phyloP scores from a whole-genome alignment of 2,113 vertebrate species.

The Platichthys flesus region DNA sequence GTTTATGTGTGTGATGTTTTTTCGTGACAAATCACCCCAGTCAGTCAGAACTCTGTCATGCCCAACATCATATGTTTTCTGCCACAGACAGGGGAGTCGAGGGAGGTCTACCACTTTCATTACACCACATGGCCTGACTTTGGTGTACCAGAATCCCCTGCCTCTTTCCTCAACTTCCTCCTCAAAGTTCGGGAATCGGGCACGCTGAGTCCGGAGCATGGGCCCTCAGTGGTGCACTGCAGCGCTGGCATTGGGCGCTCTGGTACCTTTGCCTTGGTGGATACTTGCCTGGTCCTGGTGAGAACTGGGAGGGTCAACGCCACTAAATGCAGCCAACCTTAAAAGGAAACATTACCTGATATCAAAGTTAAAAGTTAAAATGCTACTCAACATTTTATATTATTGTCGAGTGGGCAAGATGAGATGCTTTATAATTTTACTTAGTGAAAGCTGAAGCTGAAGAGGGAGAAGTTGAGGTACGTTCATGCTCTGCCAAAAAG shows the following conservation, averaged over 20 bases:
- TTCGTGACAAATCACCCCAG: not conserved
- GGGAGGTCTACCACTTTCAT: constrained; percentile 97
- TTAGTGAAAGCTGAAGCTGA: not conserved
- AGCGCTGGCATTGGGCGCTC: constrained; percentile 98
- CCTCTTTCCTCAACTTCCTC: constrained; percentile 96
- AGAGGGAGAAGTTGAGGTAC: too few relatives aligned
- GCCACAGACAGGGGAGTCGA: constrained; percentile 88
- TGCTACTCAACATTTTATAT: not conserved
- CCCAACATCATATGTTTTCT: constrained; percentile 27
- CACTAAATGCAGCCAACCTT: not conserved
- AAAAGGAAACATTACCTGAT: not conserved
- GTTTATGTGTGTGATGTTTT: constrained; percentile 4
- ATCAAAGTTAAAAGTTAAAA: not conserved
- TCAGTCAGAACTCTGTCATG: not conserved
- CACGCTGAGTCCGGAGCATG: constrained; percentile 86
- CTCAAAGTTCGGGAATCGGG: constrained; percentile 95
- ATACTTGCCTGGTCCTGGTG: constrained; percentile 95
- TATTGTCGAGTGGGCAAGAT: not conserved
- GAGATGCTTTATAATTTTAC: constrained; percentile 4
- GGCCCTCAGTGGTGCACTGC: constrained; percentile 93
- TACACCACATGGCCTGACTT: constrained; percentile 99
- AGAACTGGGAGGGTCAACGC: constrained; percentile 53
- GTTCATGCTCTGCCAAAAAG: too few relatives aligned
- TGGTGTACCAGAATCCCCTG: constrained; percentile 97
- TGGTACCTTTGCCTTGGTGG: constrained; percentile 94